phyloP scores from a whole-genome alignment of 1,140 invertebrate genomes.

The Venturia canescens region DNA sequence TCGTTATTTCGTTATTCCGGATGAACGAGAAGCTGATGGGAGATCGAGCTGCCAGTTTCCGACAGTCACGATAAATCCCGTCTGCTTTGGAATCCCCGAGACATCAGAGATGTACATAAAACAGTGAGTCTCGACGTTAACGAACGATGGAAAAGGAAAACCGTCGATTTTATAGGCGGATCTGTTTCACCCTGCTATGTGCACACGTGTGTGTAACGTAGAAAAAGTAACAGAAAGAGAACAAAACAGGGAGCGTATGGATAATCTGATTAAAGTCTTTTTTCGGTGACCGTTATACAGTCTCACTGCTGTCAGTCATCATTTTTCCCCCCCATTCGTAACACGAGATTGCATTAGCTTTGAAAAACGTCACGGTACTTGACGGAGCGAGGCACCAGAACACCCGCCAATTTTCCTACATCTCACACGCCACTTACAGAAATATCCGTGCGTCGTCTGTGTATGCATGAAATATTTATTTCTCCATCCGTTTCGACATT shows the following conservation, averaged over 20 bases:
- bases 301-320: slow-evolving; percentile 50
- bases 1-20: slow-evolving; percentile 5
- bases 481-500: background rate
- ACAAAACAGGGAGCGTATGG: background rate
- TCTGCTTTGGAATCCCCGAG: slow-evolving; percentile 11
- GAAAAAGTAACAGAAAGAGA: too few species aligned
- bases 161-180: background rate
- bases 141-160: slow-evolving; percentile 15
- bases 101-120: slow-evolving; percentile 7
- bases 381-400: slow-evolving; percentile 42
- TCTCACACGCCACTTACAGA: background rate
- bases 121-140: slow-evolving; percentile 12
- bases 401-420: slow-evolving; percentile 9
- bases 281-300: slow-evolving; percentile 43
- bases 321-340: slow-evolving; percentile 37
- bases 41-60: slow-evolving; percentile 15
- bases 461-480: background rate
- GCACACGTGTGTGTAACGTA: background rate
- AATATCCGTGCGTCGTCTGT: background rate
- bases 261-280: slow-evolving; percentile 54
- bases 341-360: slow-evolving; percentile 55
- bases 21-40: slow-evolving; percentile 19
- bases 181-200: background rate
- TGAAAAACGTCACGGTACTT: slow-evolving; percentile 46
- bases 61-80: slow-evolving; percentile 19